Conservation (phyloP, 2,888 invertebrate genomes). For the Apotomis betuletana region DNA sequence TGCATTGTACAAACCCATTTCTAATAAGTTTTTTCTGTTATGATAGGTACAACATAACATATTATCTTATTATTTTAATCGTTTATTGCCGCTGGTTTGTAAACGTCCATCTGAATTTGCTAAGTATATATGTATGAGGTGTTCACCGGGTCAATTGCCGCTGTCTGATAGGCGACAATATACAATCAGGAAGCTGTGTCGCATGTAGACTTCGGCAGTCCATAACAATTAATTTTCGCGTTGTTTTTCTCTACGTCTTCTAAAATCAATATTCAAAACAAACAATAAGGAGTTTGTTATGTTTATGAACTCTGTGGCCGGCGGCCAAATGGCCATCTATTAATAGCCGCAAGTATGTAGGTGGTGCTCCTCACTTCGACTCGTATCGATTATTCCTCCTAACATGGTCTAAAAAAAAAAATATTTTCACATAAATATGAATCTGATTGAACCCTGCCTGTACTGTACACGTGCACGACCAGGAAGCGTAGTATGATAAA, state of each 20-base stretch:
- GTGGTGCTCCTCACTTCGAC: constrained; percentile 5
- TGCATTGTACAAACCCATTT: too few species aligned
- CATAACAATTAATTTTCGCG: neutral
- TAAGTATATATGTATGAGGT: too few species aligned
- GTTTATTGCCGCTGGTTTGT: neutral
- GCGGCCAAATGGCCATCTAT: constrained; percentile 29
- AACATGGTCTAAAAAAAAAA: neutral
- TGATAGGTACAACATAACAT: neutral
- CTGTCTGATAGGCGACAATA: too few species aligned
- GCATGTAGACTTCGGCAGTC: too few species aligned
- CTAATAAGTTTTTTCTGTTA: too few species aligned
- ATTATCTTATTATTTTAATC: constrained; percentile 1
- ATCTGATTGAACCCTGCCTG: too few species aligned
- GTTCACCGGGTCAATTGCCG: too few species aligned
- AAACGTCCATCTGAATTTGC: neutral
- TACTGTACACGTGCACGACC: neutral
- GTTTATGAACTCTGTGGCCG: constrained; percentile 31
- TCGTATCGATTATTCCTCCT: neutral
- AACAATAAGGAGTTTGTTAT: constrained; percentile 31
- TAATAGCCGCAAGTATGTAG: constrained; percentile 32
- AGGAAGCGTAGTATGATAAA: neutral
- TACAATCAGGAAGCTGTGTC: too few species aligned
- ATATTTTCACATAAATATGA: too few species aligned
- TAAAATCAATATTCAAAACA: constrained; percentile 25
- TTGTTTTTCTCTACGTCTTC: neutral